Conservation (phyloP, 2,113 vertebrate species). For the Mobula hypostoma region DNA sequence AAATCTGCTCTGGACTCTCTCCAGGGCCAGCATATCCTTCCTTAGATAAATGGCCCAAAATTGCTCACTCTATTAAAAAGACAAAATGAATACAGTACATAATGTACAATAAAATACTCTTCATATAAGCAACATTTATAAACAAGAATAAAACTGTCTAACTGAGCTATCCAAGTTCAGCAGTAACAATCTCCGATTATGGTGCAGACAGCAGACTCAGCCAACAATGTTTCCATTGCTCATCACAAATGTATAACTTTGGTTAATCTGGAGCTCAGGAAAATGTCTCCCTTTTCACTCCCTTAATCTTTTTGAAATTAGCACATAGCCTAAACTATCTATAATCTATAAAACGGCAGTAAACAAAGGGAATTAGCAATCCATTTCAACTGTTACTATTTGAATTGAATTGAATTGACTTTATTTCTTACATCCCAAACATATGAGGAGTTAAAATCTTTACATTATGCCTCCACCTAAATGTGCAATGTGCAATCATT, state of each 20-base stretch:
- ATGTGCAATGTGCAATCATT: too few species aligned
- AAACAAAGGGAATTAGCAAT: neutral
- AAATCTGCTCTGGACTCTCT: too few species aligned
- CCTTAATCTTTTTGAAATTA: neutral
- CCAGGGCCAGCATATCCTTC: too few species aligned
- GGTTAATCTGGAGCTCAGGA: neutral
- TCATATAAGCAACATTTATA: neutral
- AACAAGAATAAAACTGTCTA: neutral
- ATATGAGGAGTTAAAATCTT: too few species aligned
- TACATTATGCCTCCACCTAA: too few species aligned
- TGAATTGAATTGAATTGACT: too few species aligned
- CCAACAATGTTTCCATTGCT: neutral
- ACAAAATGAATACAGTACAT: neutral
- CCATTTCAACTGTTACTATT: neutral
- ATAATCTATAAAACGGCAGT: neutral
- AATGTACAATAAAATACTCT: neutral
- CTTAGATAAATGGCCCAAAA: too few species aligned
- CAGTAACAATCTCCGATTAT: neutral
- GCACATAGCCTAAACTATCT: neutral
- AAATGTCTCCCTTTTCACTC: neutral
- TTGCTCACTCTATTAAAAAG: neutral
- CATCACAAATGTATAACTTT: neutral
- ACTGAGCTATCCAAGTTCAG: neutral
- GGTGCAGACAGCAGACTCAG: neutral
- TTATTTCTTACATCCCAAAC: too few species aligned